Base-by-base conservation (phyloP, 2,113 vertebrate genomes). In the Oncorhynchus mykiss region DNA sequence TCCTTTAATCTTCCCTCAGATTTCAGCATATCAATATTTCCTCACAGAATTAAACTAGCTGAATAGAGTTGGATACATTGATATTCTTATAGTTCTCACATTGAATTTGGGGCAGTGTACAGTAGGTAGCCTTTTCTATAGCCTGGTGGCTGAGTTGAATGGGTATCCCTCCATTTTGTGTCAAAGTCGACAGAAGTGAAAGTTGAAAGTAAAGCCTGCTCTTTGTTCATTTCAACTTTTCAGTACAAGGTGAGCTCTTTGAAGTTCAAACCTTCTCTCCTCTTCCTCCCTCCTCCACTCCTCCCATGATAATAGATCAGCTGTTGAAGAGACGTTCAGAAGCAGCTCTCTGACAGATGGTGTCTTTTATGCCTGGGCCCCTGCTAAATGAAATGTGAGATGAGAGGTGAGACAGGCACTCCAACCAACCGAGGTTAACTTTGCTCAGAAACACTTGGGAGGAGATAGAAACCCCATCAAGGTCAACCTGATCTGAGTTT, bases 331-430 rank as follows among this genome's bases (percentile, higher is more conserved):
- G 27, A 54, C 48, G 51, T 76, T 67, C 34, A 64, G 64, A 68
- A 24, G 25, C 39, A 39, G 59, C 48, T 24, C 49, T 29, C 45
- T 70, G 71, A 67, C 54, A n/a, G 45, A 74, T 60, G 39, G 48
- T 54, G 18, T 48, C 80, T 71, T 74, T 74, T 57, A 74, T 71
- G 71, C 76, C 9, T 62, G 71, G 22, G 11, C 29, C 68, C 16
- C 39, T 45, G 75, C 64, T 70, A 65, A 71, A 66, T 77, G 65
- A 45, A 77, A 71, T 78, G 75, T 45, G 60, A 78, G 70, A 48
- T 74, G 67, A 67, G 66, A 74, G 75, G 67, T 74, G 71, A 67
- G 59, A 65, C 66, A 29, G n/a, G 25, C 54, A 31, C 66, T 45
- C 20, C 14, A 29, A n/a, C 49, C 20, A 20, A 34, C 20, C 2